These are phyloP conservation scores for Danaus plexippus DNA, from an alignment of 1,140 invertebrate species.

Conservation along the genomic window DNA sequence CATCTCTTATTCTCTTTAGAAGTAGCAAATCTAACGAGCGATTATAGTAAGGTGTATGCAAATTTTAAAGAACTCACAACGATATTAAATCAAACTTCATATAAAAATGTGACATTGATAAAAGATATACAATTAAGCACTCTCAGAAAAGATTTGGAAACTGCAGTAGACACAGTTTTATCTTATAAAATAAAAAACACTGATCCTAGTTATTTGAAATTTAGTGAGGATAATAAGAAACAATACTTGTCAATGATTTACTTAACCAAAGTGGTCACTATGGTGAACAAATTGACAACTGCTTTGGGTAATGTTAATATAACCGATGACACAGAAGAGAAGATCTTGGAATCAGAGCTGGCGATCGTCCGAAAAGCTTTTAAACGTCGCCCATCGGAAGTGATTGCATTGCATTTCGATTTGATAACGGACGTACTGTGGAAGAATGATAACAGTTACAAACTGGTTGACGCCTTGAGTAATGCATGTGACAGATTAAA, in stretches of 20 bases:
- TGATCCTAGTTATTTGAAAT: constrained; percentile 35
- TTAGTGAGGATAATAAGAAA: constrained; percentile 47
- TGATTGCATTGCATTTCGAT: constrained; percentile 55
- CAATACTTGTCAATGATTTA: constrained; percentile 45
- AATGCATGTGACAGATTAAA: constrained; percentile 39
- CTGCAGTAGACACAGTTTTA: constrained; percentile 33
- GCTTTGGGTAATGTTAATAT: constrained; percentile 33
- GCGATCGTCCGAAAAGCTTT: constrained; percentile 40
- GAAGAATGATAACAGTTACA: constrained; percentile 35
- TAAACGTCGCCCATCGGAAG: constrained; percentile 48
- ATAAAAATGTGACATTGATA: constrained; percentile 33
- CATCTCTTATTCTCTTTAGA: constrained; percentile 54
- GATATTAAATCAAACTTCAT: constrained; percentile 35
- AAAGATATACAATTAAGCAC: constrained; percentile 31
- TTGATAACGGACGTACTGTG: constrained; percentile 48
- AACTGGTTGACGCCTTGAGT: constrained; percentile 32
- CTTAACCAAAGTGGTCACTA: constrained; percentile 52
- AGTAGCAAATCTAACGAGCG: constrained; percentile 43
- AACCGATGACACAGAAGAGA: constrained; percentile 31
- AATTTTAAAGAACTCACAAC: constrained; percentile 37
- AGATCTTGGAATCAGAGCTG: constrained; percentile 33
- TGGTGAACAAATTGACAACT: constrained; percentile 42
- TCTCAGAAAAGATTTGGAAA: constrained; percentile 35
- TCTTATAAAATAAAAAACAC: constrained; percentile 39
- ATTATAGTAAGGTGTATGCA: constrained; percentile 41